Conservation (phyloP, 2,888 invertebrate genomes). For the Ligdia adustata region DNA sequence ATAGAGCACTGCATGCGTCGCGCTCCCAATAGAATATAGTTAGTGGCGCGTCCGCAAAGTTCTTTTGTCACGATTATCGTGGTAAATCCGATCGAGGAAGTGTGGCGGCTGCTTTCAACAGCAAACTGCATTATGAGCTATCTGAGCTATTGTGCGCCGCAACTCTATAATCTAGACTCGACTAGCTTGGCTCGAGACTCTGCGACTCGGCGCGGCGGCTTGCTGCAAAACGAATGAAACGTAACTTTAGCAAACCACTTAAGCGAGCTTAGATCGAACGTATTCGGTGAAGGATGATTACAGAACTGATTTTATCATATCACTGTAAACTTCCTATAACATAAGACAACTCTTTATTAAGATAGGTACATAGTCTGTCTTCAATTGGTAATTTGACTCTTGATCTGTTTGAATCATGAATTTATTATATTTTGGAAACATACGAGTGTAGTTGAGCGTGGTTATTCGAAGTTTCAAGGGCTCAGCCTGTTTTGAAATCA, state of each 20-base stretch:
- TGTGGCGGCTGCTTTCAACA: constrained; percentile 76
- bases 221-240: constrained; percentile 31
- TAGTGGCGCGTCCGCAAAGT: constrained; percentile 66
- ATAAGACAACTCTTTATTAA: no score
- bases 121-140: constrained; percentile 82
- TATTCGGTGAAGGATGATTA: no score
- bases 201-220: constrained; percentile 43
- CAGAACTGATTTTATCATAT: no score
- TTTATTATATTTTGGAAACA: no score
- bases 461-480: no score
- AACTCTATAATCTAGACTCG: constrained; percentile 65
- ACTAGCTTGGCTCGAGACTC: constrained; percentile 28
- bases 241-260: constrained; percentile 38
- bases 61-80: constrained; percentile 83
- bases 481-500: no score
- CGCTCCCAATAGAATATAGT: constrained; percentile 60
- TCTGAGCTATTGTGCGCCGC: constrained; percentile 69
- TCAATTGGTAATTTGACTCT: no score
- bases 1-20: constrained; percentile 63
- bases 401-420: no score
- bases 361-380: no score
- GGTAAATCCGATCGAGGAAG: constrained; percentile 82
- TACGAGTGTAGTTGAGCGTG: no score
- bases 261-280: constrained; percentile 12
- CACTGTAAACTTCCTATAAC: no score